phyloP scores from a whole-genome alignment of 92 coral and sea anemone species.

The Blastomussa wellsi region DNA sequence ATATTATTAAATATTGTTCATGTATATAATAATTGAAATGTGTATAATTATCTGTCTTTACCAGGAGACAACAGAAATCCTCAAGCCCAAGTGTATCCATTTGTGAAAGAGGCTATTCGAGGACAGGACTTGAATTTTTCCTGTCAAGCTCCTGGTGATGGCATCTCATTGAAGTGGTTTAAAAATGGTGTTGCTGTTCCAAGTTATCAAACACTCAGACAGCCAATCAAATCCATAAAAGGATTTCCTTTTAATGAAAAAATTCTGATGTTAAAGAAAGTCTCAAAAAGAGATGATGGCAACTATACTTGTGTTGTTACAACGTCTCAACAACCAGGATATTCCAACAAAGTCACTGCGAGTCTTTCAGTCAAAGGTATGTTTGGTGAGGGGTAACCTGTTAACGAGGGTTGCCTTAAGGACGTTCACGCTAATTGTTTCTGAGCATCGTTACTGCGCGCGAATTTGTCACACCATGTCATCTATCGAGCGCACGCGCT shows the following conservation, averaged over 20 bases:
- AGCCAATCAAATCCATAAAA: slow-evolving; percentile 24
- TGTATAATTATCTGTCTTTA: not conserved
- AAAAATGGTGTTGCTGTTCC: slow-evolving; percentile 63
- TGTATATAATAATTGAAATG: not conserved
- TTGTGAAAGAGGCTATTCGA: slow-evolving; percentile 34
- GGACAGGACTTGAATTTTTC: slow-evolving; percentile 65
- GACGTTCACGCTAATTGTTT: too few relatives aligned
- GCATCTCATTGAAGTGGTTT: slow-evolving; percentile 59
- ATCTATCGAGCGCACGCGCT: too few relatives aligned
- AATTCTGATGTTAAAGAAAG: slow-evolving; percentile 49
- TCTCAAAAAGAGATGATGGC: slow-evolving; percentile 50
- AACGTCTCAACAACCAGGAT: slow-evolving; percentile 52
- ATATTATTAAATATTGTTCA: too few relatives aligned
- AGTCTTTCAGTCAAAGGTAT: slow-evolving; percentile 58
- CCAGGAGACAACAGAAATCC: slow-evolving; percentile 65
- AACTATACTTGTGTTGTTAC: slow-evolving; percentile 68
- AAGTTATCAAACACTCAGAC: slow-evolving; percentile 16
- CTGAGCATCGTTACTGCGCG: too few relatives aligned
- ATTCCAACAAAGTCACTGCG: slow-evolving; percentile 44
- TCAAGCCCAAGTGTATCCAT: slow-evolving; percentile 69
- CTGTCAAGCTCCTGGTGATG: slow-evolving; percentile 78
- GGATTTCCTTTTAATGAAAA: slow-evolving; percentile 54
- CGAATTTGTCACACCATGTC: too few relatives aligned
- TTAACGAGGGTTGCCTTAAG: too few relatives aligned
- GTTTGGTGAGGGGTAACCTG: not conserved